Base-by-base conservation (phyloP, 2,113 vertebrate species). In the zebrafish (Danio rerio) region DNA sequence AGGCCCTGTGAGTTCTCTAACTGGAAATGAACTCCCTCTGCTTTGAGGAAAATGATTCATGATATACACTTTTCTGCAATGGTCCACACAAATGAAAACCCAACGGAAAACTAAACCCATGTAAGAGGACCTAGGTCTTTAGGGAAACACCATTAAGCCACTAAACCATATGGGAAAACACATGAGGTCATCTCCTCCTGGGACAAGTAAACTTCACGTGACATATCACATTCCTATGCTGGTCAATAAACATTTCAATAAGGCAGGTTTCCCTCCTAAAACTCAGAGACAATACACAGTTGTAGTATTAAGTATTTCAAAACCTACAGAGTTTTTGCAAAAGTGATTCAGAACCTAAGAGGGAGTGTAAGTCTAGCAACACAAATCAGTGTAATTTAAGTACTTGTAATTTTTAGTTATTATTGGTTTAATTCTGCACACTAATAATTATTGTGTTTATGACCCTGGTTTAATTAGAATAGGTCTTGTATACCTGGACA, bases 11-110 rank as follows among this genome's bases (percentile, higher is more conserved):
- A 59, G 31, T 69, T 71, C 11, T 82, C 53, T 62, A 63, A 78
- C 61, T 55, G 69, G 47, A 71, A 72, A 13, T 42, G 42, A 80
- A 66, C 77, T 21, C 78, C 71, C 83, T 80, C 69, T 70, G 20
- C 55, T 69, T 66, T 61, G 18, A 49, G 56, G 31, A 40, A 58
- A 81, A 40, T 72, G 16, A 78, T 76, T 71, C 18, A 40, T 59
- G 56, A 49, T 52, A 61, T 4, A 50, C 40, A 20, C 10, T 47
- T 12, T 75, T 45, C 40, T 47, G 13, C 13, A 56, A 56, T 56
- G 55, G 45, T 45, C n/a, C 13, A 68, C 55, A 68, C 16, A 11
- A 0, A 69, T 47, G 5, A 20, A 49, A 69, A 69, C n/a, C 9
- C 31, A 31, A 31, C 3, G 31, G 31, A 31, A 31, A 31, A 31